Evolutionary conservation across 2,113 vertebrate genomes (phyloP), one percentile per base, ranked within the genome.

Genomic region (Sula dactylatra): DNA sequence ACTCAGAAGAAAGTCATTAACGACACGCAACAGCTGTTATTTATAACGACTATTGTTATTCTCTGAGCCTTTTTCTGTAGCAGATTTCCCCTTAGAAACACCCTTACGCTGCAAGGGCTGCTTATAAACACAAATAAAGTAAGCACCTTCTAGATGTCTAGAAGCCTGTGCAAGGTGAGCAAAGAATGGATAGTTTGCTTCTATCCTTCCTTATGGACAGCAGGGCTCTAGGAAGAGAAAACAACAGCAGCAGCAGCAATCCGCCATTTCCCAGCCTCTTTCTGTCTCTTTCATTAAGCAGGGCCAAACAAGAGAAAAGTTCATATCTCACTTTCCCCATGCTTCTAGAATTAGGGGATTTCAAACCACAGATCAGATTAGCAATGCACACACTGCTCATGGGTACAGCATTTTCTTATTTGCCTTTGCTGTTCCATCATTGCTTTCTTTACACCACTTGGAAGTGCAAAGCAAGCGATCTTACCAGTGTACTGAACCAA

Each of bases 391-490:
- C 19, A 19, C 49, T 86, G 71, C 66, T 89, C 17, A 22, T 16
- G 15, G 55, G 9, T 71, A 65, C 47, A 82, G 26, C 26, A 40
- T 88, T 95, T 94, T 76, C 81, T 82, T 92, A 94, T 77, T 87
- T 80, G n/a, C 70, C 71, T 90, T 91, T 2, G 0, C 49, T 87
- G 42, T 61, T 85, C 56, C n/a, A 27, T 70, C 42, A 13, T 26
- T 85, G 58, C 59, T 94, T 91, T 80, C 44, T 25, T 65, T 91
- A 64, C 54, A 73, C 31, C 54, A 25, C 52, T 62, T 86, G 72
- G 65, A 94, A 94, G 15, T 82, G 80, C 93, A 79, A 87, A 88
- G 86, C 87, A 76, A 92, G 79, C 64, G 71, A 45, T 86, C 74
- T 73, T 52, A 90, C 78, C 58, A 38, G 38, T 19, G 65, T 64